A percentile compares a stretch with the other conserved stretches of the same genome.
phyloP scores from a whole-genome alignment of 1,140 invertebrate genomes.

The Stratiolaelaps scimitus region DNA sequence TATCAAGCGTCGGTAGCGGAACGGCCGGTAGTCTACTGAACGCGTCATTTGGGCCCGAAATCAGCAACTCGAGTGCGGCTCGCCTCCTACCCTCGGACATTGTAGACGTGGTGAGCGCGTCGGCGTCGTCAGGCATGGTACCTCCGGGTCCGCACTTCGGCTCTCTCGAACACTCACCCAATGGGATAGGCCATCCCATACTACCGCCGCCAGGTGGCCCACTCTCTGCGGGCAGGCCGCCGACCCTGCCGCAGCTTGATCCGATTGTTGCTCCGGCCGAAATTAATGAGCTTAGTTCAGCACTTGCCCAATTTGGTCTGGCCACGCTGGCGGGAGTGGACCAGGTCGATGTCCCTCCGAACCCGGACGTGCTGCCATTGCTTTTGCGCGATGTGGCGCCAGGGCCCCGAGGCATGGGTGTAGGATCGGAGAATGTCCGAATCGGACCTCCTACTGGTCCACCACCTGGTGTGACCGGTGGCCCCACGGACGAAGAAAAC shows the following conservation, averaged over 20 bases:
- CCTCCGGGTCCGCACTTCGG: slow-evolving; percentile 8
- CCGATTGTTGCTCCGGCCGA: not conserved
- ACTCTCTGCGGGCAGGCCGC: not conserved
- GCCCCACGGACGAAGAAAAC: slow-evolving; percentile 32
- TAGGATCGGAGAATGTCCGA: slow-evolving; percentile 46
- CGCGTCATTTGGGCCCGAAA: not conserved
- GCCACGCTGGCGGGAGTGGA: slow-evolving; percentile 34
- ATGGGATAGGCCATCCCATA: not conserved
- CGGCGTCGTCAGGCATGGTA: not conserved
- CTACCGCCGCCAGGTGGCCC: not conserved
- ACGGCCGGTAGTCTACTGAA: not conserved
- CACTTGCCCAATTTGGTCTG: slow-evolving; percentile 35
- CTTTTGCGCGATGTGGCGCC: slow-evolving; percentile 53
- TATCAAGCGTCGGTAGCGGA: not conserved
- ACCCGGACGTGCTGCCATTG: slow-evolving; percentile 4
- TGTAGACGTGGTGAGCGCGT: slow-evolving; percentile 12
- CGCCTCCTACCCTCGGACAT: slow-evolving; percentile 4
- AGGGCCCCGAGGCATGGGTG: slow-evolving; percentile 43
- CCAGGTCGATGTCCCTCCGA: slow-evolving; percentile 1
- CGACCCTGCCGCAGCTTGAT: not conserved
- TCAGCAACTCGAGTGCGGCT: slow-evolving; percentile 17
- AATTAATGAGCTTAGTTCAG: slow-evolving; percentile 10
- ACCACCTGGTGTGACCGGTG: slow-evolving; percentile 44
- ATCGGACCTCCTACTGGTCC: slow-evolving; percentile 38
- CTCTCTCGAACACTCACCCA: not conserved